Evolutionary conservation across 2,888 invertebrate genomes (phyloP).

Genomic region (Xestobium rufovillosum): DNA sequence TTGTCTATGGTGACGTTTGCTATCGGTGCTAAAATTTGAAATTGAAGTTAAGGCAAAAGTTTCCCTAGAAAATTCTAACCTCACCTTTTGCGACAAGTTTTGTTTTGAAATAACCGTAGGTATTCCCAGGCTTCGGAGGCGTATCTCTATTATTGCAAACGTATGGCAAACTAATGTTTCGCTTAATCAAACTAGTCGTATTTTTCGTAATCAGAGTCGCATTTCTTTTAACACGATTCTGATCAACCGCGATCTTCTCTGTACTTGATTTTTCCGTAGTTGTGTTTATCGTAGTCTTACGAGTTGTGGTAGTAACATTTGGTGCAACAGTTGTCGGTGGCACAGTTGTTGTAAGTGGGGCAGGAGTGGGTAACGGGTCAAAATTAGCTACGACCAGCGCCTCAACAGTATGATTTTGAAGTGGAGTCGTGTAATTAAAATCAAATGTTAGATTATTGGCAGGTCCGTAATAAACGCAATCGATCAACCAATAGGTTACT

Average conservation of each 20-base stretch:
- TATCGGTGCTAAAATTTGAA: slow-evolving; percentile 56
- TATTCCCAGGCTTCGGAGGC: slow-evolving; percentile 56
- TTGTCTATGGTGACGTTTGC: slow-evolving; percentile 62
- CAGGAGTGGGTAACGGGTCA: slow-evolving; percentile 48
- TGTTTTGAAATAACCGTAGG: slow-evolving; percentile 65
- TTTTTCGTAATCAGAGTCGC: slow-evolving; percentile 9
- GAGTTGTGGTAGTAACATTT: slow-evolving; percentile 19
- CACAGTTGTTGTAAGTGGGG: slow-evolving; percentile 36
- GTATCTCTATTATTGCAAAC: slow-evolving; percentile 56
- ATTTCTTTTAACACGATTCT: slow-evolving; percentile 21
- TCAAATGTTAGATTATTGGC: slow-evolving; percentile 54
- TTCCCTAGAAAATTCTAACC: too few relatives aligned
- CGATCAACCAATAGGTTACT: slow-evolving; percentile 70
- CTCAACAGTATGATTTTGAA: slow-evolving; percentile 56
- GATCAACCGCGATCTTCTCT: neutral
- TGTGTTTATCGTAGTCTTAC: slow-evolving; percentile 16
- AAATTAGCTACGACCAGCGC: slow-evolving; percentile 65
- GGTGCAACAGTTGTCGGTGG: slow-evolving; percentile 33
- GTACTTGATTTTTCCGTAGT: neutral
- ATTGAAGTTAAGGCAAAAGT: too few relatives aligned
- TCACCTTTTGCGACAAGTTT: slow-evolving; percentile 58
- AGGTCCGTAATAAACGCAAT: slow-evolving; percentile 63
- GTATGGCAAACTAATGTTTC: slow-evolving; percentile 42
- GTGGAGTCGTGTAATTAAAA: slow-evolving; percentile 57
- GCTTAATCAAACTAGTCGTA: slow-evolving; percentile 25